Percentiles rank a stretch among this genome's conserved stretches.
These are phyloP conservation scores for Cheilinus undulatus DNA, from an alignment of 2,113 vertebrate species.

Conservation along the genomic window DNA sequence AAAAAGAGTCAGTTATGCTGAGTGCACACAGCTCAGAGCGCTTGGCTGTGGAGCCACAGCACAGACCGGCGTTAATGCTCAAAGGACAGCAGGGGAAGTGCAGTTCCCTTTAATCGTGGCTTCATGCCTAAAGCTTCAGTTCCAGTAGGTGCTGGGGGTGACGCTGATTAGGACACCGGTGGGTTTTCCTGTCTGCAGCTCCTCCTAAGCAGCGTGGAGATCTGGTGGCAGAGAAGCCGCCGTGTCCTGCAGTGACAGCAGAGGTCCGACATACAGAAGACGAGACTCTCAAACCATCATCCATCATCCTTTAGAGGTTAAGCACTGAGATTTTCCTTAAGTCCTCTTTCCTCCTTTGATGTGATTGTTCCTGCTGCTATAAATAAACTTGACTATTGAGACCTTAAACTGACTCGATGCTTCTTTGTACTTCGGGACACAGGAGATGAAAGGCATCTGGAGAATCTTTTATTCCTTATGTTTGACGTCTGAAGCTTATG, in stretches of 20 bases:
- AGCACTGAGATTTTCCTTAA: conserved; percentile 2
- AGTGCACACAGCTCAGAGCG: conserved; percentile 15
- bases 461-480: conserved; percentile 12
- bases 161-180: conserved; percentile 34
- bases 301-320: conserved; percentile 30
- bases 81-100: conserved; percentile 24
- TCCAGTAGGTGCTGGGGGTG: conserved; percentile 36
- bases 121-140: conserved; percentile 46
- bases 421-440: conserved; percentile 12
- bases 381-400: conserved; percentile 39
- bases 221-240: conserved; percentile 38
- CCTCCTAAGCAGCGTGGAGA: not conserved
- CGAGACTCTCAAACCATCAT: conserved; percentile 29
- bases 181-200: conserved; percentile 25
- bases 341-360: conserved; percentile 21
- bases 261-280: conserved; percentile 25
- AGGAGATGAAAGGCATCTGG: not conserved
- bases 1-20: conserved; percentile 25
- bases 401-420: conserved; percentile 21
- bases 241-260: conserved; percentile 48
- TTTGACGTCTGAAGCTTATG: conserved; percentile 34
- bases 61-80: conserved; percentile 8
- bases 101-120: conserved; percentile 54
- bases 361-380: conserved; percentile 27
- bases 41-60: conserved; percentile 1